phyloP scores from a whole-genome alignment of 2,113 vertebrate genomes.

The Microtus oregoni region DNA sequence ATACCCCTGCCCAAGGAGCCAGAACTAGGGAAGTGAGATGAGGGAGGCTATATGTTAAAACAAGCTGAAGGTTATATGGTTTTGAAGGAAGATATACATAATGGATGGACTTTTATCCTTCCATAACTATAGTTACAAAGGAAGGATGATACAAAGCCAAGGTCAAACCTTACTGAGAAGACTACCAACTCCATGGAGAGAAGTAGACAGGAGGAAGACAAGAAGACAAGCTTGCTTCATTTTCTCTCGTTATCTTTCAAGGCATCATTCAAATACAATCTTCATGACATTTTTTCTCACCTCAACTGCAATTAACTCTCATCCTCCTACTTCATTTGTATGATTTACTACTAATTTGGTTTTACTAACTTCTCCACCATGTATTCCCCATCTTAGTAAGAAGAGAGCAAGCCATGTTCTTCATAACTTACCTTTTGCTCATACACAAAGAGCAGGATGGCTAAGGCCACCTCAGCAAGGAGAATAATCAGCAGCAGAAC shows the following conservation, averaged over 20 bases:
- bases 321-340: background rate
- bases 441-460: constrained; percentile 89
- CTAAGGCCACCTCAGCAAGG: constrained; percentile 88
- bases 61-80: background rate
- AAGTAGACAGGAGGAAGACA: background rate
- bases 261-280: background rate
- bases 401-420: background rate
- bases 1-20: background rate
- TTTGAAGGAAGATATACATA: background rate
- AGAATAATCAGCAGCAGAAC: constrained; percentile 91
- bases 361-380: background rate
- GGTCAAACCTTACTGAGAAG: background rate
- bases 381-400: background rate
- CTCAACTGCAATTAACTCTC: background rate
- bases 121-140: background rate
- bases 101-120: background rate
- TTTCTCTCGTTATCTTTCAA: background rate
- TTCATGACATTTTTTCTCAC: background rate
- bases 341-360: background rate
- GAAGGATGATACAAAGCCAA: background rate
- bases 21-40: background rate
- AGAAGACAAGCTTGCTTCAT: background rate
- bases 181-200: background rate
- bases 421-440: constrained; percentile 84
- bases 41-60: background rate